Percentiles rank a stretch among this genome's conserved stretches.
These are phyloP conservation scores for Drosophila dives DNA, from an alignment of 2,888 invertebrate species.

Conservation along the genomic window DNA sequence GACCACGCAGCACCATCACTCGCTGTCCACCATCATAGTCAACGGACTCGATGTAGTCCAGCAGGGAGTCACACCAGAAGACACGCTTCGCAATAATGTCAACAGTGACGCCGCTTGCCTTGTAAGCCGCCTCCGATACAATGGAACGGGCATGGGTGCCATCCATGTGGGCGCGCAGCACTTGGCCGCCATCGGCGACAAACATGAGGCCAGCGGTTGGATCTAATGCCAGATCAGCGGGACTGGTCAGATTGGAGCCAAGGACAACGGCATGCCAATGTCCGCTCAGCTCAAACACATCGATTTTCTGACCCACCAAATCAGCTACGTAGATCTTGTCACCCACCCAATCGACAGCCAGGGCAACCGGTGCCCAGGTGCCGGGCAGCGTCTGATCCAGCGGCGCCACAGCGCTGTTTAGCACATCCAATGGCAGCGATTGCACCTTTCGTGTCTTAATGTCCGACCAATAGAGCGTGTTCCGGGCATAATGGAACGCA, in stretches of 20 bases:
- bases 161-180: constrained; percentile 96
- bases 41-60: constrained; percentile 98
- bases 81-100: constrained; percentile 95
- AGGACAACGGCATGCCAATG: constrained; percentile 95
- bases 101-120: constrained; percentile 95
- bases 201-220: constrained; percentile 95
- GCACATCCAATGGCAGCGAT: constrained; percentile 85
- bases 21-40: constrained; percentile 95
- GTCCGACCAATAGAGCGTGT: constrained; percentile 95
- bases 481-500: constrained; percentile 92
- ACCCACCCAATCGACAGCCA: constrained; percentile 99
- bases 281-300: constrained; percentile 95
- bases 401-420: constrained; percentile 84
- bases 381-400: constrained; percentile 91
- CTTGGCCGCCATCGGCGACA: constrained; percentile 93
- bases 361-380: constrained; percentile 94
- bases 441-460: constrained; percentile 93
- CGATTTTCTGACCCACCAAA: constrained; percentile 95
- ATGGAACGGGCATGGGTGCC: constrained; percentile 93
- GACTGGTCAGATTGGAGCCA: constrained; percentile 95
- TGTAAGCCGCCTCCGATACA: constrained; percentile 96
- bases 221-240: constrained; percentile 96
- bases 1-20: constrained; percentile 92
- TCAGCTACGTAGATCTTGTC: constrained; percentile 98
- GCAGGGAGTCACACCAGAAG: constrained; percentile 97